These are phyloP conservation scores for Sardinella longiceps DNA, from an alignment of 2,797 vertebrate species.

Conservation along the genomic window DNA sequence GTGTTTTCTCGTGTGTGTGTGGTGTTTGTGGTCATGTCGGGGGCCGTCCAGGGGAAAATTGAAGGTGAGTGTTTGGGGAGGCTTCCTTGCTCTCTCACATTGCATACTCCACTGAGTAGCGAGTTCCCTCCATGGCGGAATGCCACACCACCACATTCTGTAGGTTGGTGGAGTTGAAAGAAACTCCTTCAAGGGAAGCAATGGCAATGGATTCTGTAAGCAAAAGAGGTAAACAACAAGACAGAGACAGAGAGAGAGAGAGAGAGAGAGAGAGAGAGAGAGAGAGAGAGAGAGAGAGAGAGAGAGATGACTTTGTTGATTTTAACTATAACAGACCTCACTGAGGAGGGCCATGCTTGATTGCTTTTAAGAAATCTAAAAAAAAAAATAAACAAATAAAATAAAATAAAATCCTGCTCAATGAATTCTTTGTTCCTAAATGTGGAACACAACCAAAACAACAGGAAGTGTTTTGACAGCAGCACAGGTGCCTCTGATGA, in stretches of 20 bases:
- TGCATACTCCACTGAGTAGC: conserved; percentile 71
- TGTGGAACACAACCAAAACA: background rate
- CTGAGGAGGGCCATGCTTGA: too few relatives aligned
- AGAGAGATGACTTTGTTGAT: too few relatives aligned
- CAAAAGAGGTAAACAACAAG: background rate
- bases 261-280: too few relatives aligned
- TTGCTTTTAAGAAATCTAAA: too few relatives aligned
- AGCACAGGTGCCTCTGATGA: background rate
- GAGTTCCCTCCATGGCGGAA: conserved; percentile 55
- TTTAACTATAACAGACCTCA: too few relatives aligned
- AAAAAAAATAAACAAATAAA: too few relatives aligned
- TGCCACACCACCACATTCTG: conserved; percentile 71
- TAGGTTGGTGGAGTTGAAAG: conserved; percentile 71
- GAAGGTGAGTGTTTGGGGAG: background rate
- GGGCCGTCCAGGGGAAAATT: background rate
- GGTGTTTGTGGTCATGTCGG: background rate
- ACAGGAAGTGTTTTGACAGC: conserved; percentile 19
- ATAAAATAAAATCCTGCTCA: too few relatives aligned
- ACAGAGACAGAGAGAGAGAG: too few relatives aligned
- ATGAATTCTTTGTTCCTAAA: background rate
- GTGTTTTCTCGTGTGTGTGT: background rate
- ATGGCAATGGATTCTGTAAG: background rate
- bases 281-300: too few relatives aligned
- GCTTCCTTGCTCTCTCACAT: conserved; percentile 65
- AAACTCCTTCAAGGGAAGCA: conserved; percentile 60